phyloP scores from a whole-genome alignment of 2,888 invertebrate genomes.

The Odontocerum albicorne region DNA sequence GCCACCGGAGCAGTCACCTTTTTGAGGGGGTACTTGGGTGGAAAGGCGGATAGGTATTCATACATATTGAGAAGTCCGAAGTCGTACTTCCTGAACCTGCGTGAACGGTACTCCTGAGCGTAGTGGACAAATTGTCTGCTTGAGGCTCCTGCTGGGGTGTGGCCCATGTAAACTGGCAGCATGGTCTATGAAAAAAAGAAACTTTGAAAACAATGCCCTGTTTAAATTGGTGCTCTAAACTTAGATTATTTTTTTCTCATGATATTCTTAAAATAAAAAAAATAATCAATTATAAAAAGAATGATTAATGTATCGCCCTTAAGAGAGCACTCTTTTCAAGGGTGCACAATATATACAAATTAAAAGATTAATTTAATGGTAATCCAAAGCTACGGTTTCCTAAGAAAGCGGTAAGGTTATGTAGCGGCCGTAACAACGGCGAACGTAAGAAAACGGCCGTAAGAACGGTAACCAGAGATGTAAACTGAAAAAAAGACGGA shows the following conservation, averaged over 20 bases:
- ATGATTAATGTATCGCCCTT: no score
- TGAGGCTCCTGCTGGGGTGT: slow-evolving; percentile 61
- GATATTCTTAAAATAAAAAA: neutral
- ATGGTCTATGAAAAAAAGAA: slow-evolving; percentile 47
- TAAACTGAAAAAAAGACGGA: no score
- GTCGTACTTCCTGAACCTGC: slow-evolving; percentile 52
- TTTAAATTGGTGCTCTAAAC: no score
- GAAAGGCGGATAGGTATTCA: slow-evolving; percentile 51
- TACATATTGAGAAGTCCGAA: slow-evolving; percentile 49
- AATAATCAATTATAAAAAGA: neutral
- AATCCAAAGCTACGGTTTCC: no score
- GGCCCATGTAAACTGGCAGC: slow-evolving; percentile 60
- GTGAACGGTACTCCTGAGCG: slow-evolving; percentile 46
- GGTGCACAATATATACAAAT: no score
- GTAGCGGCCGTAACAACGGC: no score
- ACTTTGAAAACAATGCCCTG: no score
- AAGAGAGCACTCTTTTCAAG: no score
- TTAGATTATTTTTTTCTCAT: neutral
- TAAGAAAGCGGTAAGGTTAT: no score
- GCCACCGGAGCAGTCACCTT: slow-evolving; percentile 51
- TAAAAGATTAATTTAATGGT: no score
- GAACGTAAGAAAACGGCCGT: no score
- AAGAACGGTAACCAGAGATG: no score
- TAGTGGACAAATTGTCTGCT: slow-evolving; percentile 57
- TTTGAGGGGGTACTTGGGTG: slow-evolving; percentile 53